Evolutionary conservation across 2,888 invertebrate species (phyloP), one percentile per base, ranked within the genome.

Genomic region (Poecilobothrus nobilitatus): DNA sequence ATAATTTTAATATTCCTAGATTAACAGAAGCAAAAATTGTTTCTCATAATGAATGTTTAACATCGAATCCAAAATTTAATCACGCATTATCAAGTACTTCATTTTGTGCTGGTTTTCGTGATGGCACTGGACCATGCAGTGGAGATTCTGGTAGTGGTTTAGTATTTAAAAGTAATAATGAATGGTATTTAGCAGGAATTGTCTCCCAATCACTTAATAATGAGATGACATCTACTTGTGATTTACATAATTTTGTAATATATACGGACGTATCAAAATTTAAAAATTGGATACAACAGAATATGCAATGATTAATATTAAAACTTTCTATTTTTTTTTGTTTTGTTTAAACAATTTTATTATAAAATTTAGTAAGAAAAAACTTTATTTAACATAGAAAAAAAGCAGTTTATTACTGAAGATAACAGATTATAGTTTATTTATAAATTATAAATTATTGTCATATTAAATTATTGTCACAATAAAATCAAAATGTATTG

Each of bases 131-230:
- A 0, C 80, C 80, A 8, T 81, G 81, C 66, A 75, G 73, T 67
- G 81, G 80, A 0, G 90, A 88, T 76, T 92, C 88, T 20, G 92
- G 92, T 18, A 77, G 78, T n/a, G 84, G 83, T 0, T 81, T 87
- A 15, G 81, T 84, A 72, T 75, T 87, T 66, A 76, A 77, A 69
- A 76, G 75, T 66, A 76, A 79, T 44, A 78, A 78, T 10, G 75
- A 76, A 63, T 85, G 84, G 83, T 75, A 76, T 69, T 73, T 85
- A 44, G 78, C 84, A 44, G 85, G 85, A 9, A 77, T 84, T n/a
- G 83, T 85, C 2, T 85, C 85, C 0, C 80, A 82, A 12, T 82
- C 84, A 0, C 74, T 83, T 5, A 70, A 72, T 9, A 72, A 70
- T 33, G 68, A 71, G 22, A 82, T 82, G 66, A 78, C 75, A 65